A percentile compares a stretch with the other conserved stretches of the same genome.
Conservation (phyloP, 2,888 invertebrate genomes). For the Athripsodes cinereus region DNA sequence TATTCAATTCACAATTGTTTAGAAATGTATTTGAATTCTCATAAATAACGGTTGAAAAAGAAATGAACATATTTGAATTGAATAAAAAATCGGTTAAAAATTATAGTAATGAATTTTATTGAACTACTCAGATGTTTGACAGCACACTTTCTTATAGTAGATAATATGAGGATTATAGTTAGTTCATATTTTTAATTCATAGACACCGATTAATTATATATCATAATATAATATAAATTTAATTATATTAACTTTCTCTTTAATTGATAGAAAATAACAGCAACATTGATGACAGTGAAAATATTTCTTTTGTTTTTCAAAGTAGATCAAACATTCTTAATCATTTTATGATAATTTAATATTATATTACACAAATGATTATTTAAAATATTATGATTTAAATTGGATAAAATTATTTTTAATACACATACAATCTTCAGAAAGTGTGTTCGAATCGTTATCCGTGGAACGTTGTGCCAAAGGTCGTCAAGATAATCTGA, state of each 20-base stretch:
- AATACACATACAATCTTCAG: constrained; percentile 18
- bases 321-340: background rate
- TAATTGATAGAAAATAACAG: constrained; percentile 22
- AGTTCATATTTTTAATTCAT: too few relatives aligned
- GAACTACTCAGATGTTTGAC: background rate
- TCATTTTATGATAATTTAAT: constrained; percentile 6
- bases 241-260: background rate
- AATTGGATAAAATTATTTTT: constrained; percentile 16
- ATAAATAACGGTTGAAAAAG: too few relatives aligned
- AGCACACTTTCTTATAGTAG: background rate
- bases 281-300: constrained; percentile 26
- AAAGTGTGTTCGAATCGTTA: constrained; percentile 21
- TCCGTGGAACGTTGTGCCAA: constrained; percentile 22
- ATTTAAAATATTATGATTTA: constrained; percentile 9
- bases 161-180: too few relatives aligned
- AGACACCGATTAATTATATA: background rate
- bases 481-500: constrained; percentile 18
- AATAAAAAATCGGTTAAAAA: too few relatives aligned
- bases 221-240: background rate
- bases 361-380: constrained; percentile 8
- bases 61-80: too few relatives aligned
- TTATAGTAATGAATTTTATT: too few relatives aligned
- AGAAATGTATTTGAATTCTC: too few relatives aligned
- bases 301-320: constrained; percentile 5
- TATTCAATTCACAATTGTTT: constrained; percentile 12